Evolutionary conservation across 2,113 vertebrate species (phyloP).

Genomic region (Hipposideros armiger): DNA sequence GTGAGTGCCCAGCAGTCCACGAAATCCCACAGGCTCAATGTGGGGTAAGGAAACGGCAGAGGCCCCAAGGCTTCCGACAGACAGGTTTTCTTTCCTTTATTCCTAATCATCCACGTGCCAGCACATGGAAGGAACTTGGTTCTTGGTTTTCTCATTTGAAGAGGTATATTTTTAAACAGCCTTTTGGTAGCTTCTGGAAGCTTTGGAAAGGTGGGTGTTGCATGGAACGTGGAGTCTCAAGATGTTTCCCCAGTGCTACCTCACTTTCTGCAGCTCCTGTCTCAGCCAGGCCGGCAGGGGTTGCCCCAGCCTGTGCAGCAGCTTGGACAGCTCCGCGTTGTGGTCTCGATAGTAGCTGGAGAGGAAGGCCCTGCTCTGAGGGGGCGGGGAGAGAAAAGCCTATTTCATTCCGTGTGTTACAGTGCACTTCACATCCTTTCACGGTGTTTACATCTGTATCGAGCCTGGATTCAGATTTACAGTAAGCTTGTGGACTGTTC

Average conservation of each 20-base stretch:
- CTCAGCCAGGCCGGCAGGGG: slow-evolving; percentile 97
- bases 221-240: slow-evolving; percentile 38
- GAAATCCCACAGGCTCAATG: slow-evolving; percentile 75
- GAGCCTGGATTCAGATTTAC: background rate
- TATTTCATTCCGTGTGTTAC: slow-evolving; percentile 11
- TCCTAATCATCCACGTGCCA: slow-evolving; percentile 86
- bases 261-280: slow-evolving; percentile 98
- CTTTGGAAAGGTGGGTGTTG: slow-evolving; percentile 57
- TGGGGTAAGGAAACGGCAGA: slow-evolving; percentile 71
- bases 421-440: background rate
- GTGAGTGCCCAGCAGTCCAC: slow-evolving; percentile 68
- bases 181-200: slow-evolving; percentile 79
- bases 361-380: slow-evolving; percentile 95
- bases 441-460: background rate
- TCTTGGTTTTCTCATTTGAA: slow-evolving; percentile 77
- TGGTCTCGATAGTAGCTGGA: slow-evolving; percentile 97
- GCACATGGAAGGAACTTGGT: slow-evolving; percentile 86
- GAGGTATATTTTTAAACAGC: slow-evolving; percentile 84
- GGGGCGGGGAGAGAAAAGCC: background rate
- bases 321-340: slow-evolving; percentile 97
- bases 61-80: slow-evolving; percentile 71
- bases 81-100: slow-evolving; percentile 1
- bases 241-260: slow-evolving; percentile 86
- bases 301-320: slow-evolving; percentile 96
- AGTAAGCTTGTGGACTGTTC: background rate